These are phyloP conservation scores for Dicaeum eximium DNA, from an alignment of 2,113 vertebrate species.

Conservation along the genomic window DNA sequence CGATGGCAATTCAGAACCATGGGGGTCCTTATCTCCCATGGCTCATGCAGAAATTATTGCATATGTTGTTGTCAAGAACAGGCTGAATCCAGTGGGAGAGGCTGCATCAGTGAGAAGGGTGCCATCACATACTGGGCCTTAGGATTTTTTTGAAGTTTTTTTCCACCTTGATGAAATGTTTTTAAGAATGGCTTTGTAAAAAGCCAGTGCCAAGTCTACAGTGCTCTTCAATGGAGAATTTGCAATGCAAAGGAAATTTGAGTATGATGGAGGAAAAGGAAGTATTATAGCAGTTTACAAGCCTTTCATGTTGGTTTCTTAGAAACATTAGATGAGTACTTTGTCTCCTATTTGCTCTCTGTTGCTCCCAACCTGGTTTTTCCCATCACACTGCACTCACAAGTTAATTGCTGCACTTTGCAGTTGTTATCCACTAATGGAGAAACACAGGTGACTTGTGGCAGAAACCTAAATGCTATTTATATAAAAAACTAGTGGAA, in stretches of 20 bases:
- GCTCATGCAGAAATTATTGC: slow-evolving; percentile 7
- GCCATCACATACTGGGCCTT: background rate
- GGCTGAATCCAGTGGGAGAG: background rate
- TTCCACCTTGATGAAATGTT: background rate
- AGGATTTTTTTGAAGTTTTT: background rate
- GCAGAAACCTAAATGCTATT: background rate
- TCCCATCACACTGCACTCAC: background rate
- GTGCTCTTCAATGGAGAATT: background rate
- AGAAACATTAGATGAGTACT: background rate
- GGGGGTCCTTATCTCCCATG: slow-evolving; percentile 45
- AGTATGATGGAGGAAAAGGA: background rate
- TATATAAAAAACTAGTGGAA: background rate
- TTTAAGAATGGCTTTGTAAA: background rate
- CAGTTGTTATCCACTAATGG: background rate
- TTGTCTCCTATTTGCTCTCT: background rate
- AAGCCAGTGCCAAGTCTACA: background rate
- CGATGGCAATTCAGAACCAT: background rate
- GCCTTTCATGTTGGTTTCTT: background rate
- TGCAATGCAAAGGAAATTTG: background rate
- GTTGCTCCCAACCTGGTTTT: background rate
- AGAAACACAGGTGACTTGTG: background rate
- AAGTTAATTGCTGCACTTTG: background rate
- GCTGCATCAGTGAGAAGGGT: background rate
- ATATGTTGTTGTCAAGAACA: background rate
- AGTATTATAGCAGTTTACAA: background rate